Evolutionary conservation across 2,797 vertebrate species (phyloP), one percentile per base, ranked within the genome.

Genomic region (Propithecus perrieri): DNA sequence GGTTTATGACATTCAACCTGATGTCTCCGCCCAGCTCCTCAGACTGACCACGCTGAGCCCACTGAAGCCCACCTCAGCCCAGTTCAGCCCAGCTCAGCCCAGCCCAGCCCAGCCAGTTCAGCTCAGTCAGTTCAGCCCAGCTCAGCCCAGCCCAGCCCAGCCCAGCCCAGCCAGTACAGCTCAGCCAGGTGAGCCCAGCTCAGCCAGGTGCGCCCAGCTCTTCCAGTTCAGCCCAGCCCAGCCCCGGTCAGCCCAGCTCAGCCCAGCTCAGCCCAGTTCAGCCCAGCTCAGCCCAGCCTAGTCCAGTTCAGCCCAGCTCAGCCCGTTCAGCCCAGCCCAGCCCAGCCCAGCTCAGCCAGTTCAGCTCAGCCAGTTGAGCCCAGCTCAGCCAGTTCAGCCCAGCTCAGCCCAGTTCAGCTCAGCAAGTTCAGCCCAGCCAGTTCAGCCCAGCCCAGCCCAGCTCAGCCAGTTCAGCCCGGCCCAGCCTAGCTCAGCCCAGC

Each of bases 401-500:
- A 33, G 43, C 0, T 0, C 28, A 85, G 5, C 1, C 2, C 65
- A 33, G 22, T 2, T 33, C 7, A 48, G 4, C 3, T 0, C 5
- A 30, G 41, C 38, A 5, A 41, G 5, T 0, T 0, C 28, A 85
- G 6, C 3, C 1, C 48, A 24, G 22, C n/a, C n/a, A n/a, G n/a
- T n/a, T 0, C 28, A 85, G 18, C 5, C 0, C 14, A 48, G 5
- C 4, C 0, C 9, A 38, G 5, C 4, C 0, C 9, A 57, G 3
- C 1, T 0, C 28, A 92, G 0, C 0, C 48, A 85, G 1, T 0
- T 0, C 3, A 48, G 1, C 0, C 0, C 33, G 48, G 1, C 13
- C 0, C 41, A 48, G 13, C 0, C 0, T 9, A 48, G 0, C 6
- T 0, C 28, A 50, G 9, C 0, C 0, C 50, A 57, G 3, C 0